Evolutionary conservation across 2,888 invertebrate species (phyloP).

Genomic region (Zaprionus lineosus): DNA sequence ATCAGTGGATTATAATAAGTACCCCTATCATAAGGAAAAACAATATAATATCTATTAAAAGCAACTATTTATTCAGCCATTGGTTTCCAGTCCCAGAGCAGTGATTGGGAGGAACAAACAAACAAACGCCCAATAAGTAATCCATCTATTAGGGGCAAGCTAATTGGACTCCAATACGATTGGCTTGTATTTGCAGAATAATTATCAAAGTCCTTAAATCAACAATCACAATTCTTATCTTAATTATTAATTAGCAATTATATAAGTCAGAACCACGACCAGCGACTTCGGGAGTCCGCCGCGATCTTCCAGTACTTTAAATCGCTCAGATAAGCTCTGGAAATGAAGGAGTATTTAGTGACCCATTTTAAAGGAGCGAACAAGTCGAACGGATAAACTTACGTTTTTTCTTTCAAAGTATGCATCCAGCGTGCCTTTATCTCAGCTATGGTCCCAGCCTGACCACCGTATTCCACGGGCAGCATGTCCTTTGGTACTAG

Average conservation of each 20-base stretch:
- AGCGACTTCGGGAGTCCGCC: slow-evolving; percentile 49
- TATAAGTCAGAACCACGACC: slow-evolving; percentile 59
- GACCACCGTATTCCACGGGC: slow-evolving; percentile 87
- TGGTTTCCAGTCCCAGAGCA: no score
- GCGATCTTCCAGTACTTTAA: slow-evolving; percentile 86
- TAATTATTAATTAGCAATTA: no score
- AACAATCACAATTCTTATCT: slow-evolving; percentile 44
- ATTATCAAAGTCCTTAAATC: slow-evolving; percentile 2
- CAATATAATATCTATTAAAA: no score
- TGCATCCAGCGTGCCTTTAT: slow-evolving; percentile 83
- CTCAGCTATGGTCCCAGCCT: slow-evolving; percentile 81
- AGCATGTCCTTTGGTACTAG: slow-evolving; percentile 85
- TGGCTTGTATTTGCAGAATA: no score
- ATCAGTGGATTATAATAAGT: no score
- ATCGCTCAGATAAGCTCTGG: slow-evolving; percentile 85
- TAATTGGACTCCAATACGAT: no score
- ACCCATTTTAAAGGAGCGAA: no score
- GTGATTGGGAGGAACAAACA: no score
- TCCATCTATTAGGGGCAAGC: no score
- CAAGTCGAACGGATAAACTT: not conserved
- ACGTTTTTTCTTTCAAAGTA: slow-evolving; percentile 64
- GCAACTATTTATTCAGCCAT: no score
- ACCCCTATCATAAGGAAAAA: no score
- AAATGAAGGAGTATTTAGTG: not conserved
- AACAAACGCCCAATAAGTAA: no score